Evolutionary conservation across 1,140 invertebrate species (phyloP).

Genomic region (Camponotus floridanus): DNA sequence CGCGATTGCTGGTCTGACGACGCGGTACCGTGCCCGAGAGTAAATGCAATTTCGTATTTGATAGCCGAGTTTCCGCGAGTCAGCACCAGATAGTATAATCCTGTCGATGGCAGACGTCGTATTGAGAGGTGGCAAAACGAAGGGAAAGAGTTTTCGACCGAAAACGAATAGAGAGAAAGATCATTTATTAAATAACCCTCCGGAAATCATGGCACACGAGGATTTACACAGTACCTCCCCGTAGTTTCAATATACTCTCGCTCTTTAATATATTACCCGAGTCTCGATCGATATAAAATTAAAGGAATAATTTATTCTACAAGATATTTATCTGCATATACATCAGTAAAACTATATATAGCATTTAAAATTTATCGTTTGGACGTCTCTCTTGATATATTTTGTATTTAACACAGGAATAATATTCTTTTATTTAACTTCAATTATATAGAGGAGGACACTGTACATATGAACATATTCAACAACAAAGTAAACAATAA

Average conservation of each 20-base stretch:
- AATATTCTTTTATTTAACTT: background rate
- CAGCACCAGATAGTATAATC: constrained; percentile 48
- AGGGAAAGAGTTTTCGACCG: background rate
- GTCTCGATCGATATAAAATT: background rate
- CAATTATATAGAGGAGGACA: background rate
- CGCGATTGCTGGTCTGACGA: constrained; percentile 58
- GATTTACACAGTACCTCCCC: background rate
- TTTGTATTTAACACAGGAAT: background rate
- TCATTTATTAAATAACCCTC: constrained; percentile 9
- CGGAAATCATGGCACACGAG: background rate
- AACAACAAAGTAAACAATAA: background rate
- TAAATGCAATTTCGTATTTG: constrained; percentile 65
- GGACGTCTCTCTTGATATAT: background rate
- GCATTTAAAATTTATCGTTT: constrained; percentile 14
- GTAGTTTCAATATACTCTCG: background rate
- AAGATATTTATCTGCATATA: no score
- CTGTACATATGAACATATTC: background rate
- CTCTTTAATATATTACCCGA: background rate
- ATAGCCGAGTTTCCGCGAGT: constrained; percentile 53
- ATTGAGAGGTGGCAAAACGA: constrained; percentile 26
- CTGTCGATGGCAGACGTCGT: constrained; percentile 32
- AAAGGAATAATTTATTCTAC: no score
- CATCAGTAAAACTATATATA: background rate
- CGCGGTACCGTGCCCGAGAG: constrained; percentile 54
- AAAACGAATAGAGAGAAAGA: background rate